Percentiles rank a stretch among this genome's conserved stretches.
phyloP scores from a whole-genome alignment of 1,140 invertebrate species.

The Diorhabda elongata region DNA sequence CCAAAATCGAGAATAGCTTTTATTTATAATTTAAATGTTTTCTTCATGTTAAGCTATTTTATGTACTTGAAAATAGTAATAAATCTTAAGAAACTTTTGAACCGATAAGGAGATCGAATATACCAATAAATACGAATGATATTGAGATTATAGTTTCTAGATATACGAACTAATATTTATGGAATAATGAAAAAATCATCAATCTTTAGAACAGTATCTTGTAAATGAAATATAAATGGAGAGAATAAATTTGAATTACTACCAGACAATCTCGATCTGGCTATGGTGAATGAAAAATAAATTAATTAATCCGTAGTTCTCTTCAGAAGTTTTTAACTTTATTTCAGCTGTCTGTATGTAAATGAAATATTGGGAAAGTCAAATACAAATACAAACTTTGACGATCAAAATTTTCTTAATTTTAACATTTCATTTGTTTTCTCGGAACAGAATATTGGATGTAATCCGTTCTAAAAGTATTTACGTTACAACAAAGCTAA shows the following conservation, averaged over 20 bases:
- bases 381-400: background rate
- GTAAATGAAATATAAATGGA: no score
- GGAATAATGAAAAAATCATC: no score
- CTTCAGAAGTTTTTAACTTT: conserved; percentile 1
- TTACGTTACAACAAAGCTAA: background rate
- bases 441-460: background rate
- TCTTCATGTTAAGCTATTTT: background rate
- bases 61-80: no score
- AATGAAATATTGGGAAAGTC: background rate
- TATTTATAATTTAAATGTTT: background rate
- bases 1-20: no score
- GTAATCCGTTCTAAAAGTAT: background rate
- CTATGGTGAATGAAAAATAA: conserved; percentile 3
- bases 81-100: no score
- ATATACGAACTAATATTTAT: no score
- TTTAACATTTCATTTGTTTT: background rate
- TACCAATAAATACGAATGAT: no score
- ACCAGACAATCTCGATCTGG: background rate
- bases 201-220: no score
- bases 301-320: background rate
- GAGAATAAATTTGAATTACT: no score
- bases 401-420: background rate
- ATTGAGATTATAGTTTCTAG: no score
- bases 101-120: no score
- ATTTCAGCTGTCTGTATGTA: conserved; percentile 2